Conservation (phyloP, 2,113 vertebrate genomes). For the Stegostoma tigrinum region DNA sequence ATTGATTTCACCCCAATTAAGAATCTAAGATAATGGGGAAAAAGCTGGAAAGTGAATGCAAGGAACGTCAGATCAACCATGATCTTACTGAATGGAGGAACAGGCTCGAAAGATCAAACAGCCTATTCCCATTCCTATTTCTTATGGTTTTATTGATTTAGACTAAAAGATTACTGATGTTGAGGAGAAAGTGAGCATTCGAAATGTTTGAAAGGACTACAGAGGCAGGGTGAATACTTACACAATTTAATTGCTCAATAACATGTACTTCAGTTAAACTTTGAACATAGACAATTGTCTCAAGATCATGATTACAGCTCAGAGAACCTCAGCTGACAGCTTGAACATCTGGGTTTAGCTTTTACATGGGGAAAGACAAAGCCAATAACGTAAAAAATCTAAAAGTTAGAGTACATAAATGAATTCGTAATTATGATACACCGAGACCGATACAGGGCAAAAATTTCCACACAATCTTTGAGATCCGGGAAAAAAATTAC, state of each 20-base stretch:
- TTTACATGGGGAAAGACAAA: neutral
- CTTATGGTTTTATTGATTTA: too few relatives aligned
- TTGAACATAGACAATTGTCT: neutral
- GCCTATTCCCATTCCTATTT: too few relatives aligned
- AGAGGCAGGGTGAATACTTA: neutral
- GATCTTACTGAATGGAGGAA: too few relatives aligned
- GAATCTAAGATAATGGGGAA: too few relatives aligned
- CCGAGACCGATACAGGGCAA: neutral
- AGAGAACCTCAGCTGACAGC: neutral
- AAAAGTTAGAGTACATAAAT: neutral
- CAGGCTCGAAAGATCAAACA: too few relatives aligned
- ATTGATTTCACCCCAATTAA: too few relatives aligned
- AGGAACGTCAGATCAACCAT: too few relatives aligned
- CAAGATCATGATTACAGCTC: neutral
- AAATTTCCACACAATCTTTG: neutral
- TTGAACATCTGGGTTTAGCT: neutral
- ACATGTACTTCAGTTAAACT: neutral
- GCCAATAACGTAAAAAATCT: neutral
- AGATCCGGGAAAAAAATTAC: neutral
- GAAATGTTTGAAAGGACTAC: neutral
- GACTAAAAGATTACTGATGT: too few relatives aligned
- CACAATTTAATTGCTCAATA: neutral
- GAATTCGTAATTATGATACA: neutral
- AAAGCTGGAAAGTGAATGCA: too few relatives aligned
- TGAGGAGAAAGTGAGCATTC: neutral